phyloP scores from a whole-genome alignment of 2,888 invertebrate genomes.

The Ophioninae sp. region DNA sequence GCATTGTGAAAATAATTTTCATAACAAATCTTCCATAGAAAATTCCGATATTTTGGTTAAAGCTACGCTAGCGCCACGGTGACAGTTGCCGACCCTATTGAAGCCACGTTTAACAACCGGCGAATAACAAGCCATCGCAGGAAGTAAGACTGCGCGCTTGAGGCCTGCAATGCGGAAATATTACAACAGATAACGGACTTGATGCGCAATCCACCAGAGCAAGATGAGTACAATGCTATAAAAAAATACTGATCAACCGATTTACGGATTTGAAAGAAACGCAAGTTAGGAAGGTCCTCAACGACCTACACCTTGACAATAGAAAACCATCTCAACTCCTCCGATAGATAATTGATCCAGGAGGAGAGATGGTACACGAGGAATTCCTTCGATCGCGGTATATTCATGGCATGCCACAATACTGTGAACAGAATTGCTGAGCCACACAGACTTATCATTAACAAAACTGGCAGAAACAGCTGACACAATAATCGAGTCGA shows the following conservation, averaged over 20 bases:
- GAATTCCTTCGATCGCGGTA: conserved; percentile 60
- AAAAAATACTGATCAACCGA: conserved; percentile 5
- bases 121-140: background rate
- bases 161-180: background rate
- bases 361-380: conserved; percentile 47
- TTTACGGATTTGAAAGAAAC: conserved; percentile 32
- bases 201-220: conserved; percentile 3
- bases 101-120: conserved; percentile 22
- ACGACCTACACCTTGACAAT: conserved; percentile 51
- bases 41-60: too few relatives aligned
- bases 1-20: too few relatives aligned
- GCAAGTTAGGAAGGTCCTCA: conserved; percentile 43
- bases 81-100: too few relatives aligned
- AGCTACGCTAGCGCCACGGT: too few relatives aligned
- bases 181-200: conserved; percentile 25
- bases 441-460: conserved; percentile 20
- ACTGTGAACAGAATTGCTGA: conserved; percentile 25
- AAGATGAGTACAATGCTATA: background rate
- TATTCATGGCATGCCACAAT: conserved; percentile 51
- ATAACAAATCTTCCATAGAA: too few relatives aligned
- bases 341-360: conserved; percentile 56
- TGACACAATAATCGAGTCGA: conserved; percentile 41
- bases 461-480: conserved; percentile 48
- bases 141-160: conserved; percentile 26
- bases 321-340: conserved; percentile 61